Evolutionary conservation across 2,888 invertebrate genomes (phyloP), one percentile per base, ranked within the genome.

Genomic region (Tinea pellionella): DNA sequence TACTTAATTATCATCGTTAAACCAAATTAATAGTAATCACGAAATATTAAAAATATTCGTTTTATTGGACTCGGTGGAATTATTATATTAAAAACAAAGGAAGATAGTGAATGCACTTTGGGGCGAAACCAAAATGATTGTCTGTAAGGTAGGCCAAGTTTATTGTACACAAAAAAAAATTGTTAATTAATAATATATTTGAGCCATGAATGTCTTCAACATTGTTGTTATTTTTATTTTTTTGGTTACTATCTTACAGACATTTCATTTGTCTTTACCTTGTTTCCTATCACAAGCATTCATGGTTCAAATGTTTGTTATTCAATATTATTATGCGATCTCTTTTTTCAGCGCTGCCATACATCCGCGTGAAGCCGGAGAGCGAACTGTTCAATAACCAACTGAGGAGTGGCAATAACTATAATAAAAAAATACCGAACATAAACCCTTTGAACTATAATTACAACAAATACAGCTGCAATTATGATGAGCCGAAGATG

Each of bases 101-200:
- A 80, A 80, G 75, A 78, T 32, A 82, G 84, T 83, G 84, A 86
- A 85, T 82, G 80, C 83, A 78, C 78, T 79, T 82, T 84, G 80
- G 70, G 64, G 41, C 41, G n/a, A 13, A 13, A 16, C 15, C 47
- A 65, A 72, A 73, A 79, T 68, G 70, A 81, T 81, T 85, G 86
- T 87, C 86, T 87, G 86, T 87, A 86, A 87, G 87, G 87, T 87
- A 87, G 86, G 87, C 85, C 83, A 69, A 70, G 74, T 85, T n/a
- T 64, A 64, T 72, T 42, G 64, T 60, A 60, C 12, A 12, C 24
- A 53, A 53, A 53, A 19, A 7, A 24, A 24, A 6, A 24, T 24
- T 24, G 24, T 24, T 24, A 53, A 64, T 62, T 56, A 42, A 55
- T 24, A 37, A 32, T 18, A 32, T 11, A 59, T 53, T 68, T 77